Conservation (phyloP, 2,113 vertebrate species). For the Thinocorus orbignyianus region DNA sequence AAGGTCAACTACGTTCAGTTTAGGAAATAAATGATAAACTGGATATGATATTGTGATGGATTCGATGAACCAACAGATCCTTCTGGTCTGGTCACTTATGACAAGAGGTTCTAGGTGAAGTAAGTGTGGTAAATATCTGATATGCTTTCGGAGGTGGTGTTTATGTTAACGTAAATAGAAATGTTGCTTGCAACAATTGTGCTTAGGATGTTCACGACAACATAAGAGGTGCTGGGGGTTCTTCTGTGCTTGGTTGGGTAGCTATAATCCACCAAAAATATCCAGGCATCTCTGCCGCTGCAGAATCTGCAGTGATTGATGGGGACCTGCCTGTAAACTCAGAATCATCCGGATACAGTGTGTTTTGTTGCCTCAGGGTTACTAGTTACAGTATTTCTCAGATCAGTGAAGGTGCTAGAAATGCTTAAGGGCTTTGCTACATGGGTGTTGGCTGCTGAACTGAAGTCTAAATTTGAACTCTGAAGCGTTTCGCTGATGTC, state of each 20-base stretch:
- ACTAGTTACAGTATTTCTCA: neutral
- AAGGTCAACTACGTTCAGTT: neutral
- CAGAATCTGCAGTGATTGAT: neutral
- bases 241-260: neutral
- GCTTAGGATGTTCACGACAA: neutral
- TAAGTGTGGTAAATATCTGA: neutral
- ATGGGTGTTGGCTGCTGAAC: neutral
- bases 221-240: rapidly evolving
- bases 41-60: neutral
- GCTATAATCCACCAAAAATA: neutral
- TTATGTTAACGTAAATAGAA: neutral
- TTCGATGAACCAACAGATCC: neutral
- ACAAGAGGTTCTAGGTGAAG: neutral
- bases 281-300: neutral
- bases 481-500: neutral
- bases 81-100: neutral
- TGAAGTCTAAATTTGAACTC: slow-evolving; percentile 18
- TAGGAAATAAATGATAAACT: neutral
- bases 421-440: slow-evolving; percentile 4
- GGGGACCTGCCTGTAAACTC: neutral
- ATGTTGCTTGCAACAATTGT: neutral
- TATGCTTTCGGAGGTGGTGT: rapidly evolving
- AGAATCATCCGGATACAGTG: neutral
- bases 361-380: slow-evolving; percentile 37
- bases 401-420: slow-evolving; percentile 24